These are phyloP conservation scores for Plecturocebus donacophilus DNA, from an alignment of 2,113 vertebrate genomes.

Conservation along the genomic window DNA sequence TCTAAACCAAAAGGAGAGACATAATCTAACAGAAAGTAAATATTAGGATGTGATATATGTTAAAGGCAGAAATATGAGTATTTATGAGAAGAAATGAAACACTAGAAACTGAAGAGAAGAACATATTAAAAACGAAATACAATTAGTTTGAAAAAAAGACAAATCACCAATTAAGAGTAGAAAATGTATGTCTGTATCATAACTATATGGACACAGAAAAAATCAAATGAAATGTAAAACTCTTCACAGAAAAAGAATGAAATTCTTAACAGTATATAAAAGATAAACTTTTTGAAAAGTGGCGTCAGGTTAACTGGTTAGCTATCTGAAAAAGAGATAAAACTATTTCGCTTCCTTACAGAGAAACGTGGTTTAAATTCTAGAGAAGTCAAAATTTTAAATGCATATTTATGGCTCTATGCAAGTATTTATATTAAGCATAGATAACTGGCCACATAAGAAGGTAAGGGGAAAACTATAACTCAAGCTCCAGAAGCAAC, in stretches of 20 bases:
- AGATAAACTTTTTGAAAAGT: not conserved
- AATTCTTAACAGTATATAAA: not conserved
- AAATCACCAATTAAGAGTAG: not conserved
- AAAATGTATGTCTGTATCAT: not conserved
- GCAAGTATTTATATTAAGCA: not conserved
- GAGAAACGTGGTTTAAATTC: not conserved
- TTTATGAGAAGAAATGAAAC: not conserved
- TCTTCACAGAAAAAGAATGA: not conserved
- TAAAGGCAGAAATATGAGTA: not conserved
- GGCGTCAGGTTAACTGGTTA: not conserved
- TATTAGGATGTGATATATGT: not conserved
- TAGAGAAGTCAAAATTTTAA: not conserved
- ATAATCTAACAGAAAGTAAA: not conserved
- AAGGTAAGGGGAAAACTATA: not conserved
- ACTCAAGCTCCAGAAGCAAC: not conserved
- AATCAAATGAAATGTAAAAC: not conserved
- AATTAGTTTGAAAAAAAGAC: not conserved
- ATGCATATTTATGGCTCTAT: not conserved
- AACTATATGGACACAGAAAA: not conserved
- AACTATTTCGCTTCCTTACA: not conserved
- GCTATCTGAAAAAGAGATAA: not conserved
- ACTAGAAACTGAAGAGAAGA: not conserved
- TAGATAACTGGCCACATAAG: not conserved
- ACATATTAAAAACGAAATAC: not conserved
- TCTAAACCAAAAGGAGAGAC: not conserved